A percentile compares a stretch with the other conserved stretches of the same genome.
Conservation (phyloP, 2,797 vertebrate genomes). For the Rhinogobio ventralis region DNA sequence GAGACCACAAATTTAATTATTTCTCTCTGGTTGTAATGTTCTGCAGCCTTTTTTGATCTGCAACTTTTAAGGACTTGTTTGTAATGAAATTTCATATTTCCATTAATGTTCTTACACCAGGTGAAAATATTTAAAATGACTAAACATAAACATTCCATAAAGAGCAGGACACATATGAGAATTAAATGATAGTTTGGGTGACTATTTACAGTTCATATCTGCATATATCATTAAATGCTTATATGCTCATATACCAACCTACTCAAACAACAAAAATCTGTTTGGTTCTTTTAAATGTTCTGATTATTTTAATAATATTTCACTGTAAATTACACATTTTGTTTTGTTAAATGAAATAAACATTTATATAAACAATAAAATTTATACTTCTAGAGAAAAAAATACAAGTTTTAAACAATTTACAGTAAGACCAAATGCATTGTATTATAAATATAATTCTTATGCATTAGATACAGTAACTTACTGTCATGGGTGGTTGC, state of each 20-base stretch:
- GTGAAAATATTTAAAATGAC: neutral
- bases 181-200: neutral
- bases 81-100: neutral
- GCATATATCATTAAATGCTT: neutral
- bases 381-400: too few species aligned
- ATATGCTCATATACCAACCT: neutral
- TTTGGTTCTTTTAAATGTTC: neutral
- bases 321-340: too few species aligned
- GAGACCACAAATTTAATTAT: conserved; percentile 2
- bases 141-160: neutral
- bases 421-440: too few species aligned
- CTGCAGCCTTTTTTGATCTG: neutral
- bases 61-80: neutral
- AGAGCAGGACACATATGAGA: neutral
- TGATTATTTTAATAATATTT: neutral
- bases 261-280: neutral
- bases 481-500: too few species aligned
- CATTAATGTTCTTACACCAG: neutral
- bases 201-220: neutral
- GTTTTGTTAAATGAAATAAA: too few species aligned
- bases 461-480: too few species aligned
- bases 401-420: too few species aligned
- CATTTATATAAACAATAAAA: too few species aligned
- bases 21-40: conserved; percentile 10
- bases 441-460: too few species aligned